Conservation (phyloP, 1,140 invertebrate genomes). For the Drosophila kurseongensis region DNA sequence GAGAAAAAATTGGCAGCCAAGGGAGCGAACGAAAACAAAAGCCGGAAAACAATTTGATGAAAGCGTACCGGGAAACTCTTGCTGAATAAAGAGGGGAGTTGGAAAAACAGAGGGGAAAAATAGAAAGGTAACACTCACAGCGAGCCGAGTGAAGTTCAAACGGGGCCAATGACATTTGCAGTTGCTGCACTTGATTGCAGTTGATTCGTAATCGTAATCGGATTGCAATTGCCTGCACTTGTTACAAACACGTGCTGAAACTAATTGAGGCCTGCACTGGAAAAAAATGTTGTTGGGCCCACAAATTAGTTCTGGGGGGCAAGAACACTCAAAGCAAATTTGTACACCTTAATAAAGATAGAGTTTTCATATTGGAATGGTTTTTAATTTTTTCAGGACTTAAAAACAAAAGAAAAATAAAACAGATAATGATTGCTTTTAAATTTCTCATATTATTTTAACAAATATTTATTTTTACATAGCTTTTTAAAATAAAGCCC, state of each 20-base stretch:
- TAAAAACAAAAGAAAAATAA: too few relatives aligned
- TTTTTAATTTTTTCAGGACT: too few relatives aligned
- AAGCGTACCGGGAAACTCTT: conserved; percentile 37
- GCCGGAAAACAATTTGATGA: conserved; percentile 80
- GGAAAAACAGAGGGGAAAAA: conserved; percentile 9
- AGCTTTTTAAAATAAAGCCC: too few relatives aligned
- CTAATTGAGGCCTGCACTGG: conserved; percentile 38
- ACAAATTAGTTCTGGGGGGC: too few relatives aligned
- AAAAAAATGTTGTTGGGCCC: not conserved
- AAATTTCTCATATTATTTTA: too few relatives aligned
- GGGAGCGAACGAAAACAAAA: conserved; percentile 64
- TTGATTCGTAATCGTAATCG: conserved; percentile 80
- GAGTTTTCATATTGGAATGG: too few relatives aligned
- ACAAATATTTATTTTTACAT: too few relatives aligned
- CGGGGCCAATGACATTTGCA: conserved; percentile 76
- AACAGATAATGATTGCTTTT: too few relatives aligned
- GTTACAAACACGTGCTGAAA: conserved; percentile 58
- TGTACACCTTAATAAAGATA: too few relatives aligned
- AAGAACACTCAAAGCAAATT: too few relatives aligned
- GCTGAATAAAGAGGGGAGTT: not conserved
- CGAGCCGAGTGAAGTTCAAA: conserved; percentile 57
- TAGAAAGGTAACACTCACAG: conserved; percentile 34
- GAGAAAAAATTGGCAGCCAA: conserved; percentile 31
- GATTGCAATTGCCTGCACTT: conserved; percentile 77
- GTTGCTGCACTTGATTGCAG: conserved; percentile 57